Evolutionary conservation across 2,113 vertebrate genomes (phyloP).

Genomic region (Podarcis raffonei): DNA sequence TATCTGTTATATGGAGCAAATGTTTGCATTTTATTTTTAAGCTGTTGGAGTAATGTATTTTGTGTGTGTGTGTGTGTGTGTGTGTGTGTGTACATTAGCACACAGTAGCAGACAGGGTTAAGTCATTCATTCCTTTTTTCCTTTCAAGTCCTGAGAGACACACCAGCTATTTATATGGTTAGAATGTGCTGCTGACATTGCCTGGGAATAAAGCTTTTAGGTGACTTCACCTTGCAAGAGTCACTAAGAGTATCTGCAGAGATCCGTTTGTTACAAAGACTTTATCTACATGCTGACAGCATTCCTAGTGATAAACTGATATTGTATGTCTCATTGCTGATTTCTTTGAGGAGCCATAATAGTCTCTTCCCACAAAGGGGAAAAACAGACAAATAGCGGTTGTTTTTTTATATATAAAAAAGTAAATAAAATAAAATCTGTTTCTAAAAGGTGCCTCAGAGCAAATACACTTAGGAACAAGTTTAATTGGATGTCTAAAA

Average conservation of each 20-base stretch:
- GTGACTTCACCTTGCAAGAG: constrained; percentile 60
- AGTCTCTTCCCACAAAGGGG: constrained; percentile 23
- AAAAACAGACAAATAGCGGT: constrained; percentile 45
- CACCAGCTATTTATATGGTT: constrained; percentile 4
- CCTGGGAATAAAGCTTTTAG: constrained; percentile 44
- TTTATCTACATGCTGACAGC: constrained; percentile 51
- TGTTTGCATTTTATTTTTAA: constrained; percentile 3
- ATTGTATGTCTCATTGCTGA: constrained; percentile 39
- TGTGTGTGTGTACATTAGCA: neutral
- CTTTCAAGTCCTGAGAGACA: constrained; percentile 13
- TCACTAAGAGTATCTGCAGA: constrained; percentile 34
- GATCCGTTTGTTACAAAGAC: constrained; percentile 27
- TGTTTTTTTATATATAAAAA: neutral
- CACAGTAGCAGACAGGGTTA: constrained; percentile 21
- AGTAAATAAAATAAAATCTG: neutral
- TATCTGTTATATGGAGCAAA: constrained; percentile 7
- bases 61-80: neutral
- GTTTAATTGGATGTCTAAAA: constrained; percentile 59
- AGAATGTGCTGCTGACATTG: constrained; percentile 28
- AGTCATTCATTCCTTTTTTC: neutral
- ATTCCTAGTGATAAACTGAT: constrained; percentile 51
- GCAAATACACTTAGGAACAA: constrained; percentile 47
- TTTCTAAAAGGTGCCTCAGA: constrained; percentile 46
- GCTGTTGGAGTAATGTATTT: neutral
- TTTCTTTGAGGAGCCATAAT: constrained; percentile 51